Percentiles rank a stretch among this genome's conserved stretches.
Evolutionary conservation across 2,113 vertebrate species (phyloP).

Genomic region (Silurus meridionalis): DNA sequence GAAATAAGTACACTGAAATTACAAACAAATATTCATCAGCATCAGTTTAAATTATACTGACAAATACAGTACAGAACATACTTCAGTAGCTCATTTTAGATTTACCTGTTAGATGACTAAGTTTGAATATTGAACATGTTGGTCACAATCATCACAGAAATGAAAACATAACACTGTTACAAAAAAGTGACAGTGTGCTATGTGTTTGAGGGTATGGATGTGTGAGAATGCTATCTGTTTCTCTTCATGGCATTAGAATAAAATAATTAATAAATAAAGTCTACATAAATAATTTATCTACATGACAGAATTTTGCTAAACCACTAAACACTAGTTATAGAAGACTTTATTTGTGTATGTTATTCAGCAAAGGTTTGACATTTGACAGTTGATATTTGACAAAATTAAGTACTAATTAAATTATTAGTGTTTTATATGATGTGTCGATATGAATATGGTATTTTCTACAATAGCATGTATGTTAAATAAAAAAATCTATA

Average conservation of each 20-base stretch:
- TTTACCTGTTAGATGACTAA: neutral
- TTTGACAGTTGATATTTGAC: constrained; percentile 19
- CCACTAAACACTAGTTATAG: neutral
- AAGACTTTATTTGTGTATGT: neutral
- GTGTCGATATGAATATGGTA: neutral
- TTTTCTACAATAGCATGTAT: neutral
- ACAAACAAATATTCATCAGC: neutral
- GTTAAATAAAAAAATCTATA: neutral
- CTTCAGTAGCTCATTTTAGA: neutral
- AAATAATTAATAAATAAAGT: neutral
- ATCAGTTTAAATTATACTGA: neutral
- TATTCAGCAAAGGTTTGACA: neutral
- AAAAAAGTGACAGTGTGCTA: neutral
- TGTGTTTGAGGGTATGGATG: neutral
- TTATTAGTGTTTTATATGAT: constrained; percentile 5
- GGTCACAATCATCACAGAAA: neutral
- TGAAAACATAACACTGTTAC: neutral
- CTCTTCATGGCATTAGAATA: neutral
- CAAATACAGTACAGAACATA: neutral
- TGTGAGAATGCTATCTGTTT: neutral
- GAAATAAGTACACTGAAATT: neutral
- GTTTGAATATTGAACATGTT: neutral
- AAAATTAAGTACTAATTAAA: constrained; percentile 14
- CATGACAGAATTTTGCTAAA: neutral
- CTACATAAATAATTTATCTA: neutral